Evolutionary conservation across 2,888 invertebrate genomes (phyloP), one percentile per base, ranked within the genome.

Genomic region (Megastigmus dorsalis): DNA sequence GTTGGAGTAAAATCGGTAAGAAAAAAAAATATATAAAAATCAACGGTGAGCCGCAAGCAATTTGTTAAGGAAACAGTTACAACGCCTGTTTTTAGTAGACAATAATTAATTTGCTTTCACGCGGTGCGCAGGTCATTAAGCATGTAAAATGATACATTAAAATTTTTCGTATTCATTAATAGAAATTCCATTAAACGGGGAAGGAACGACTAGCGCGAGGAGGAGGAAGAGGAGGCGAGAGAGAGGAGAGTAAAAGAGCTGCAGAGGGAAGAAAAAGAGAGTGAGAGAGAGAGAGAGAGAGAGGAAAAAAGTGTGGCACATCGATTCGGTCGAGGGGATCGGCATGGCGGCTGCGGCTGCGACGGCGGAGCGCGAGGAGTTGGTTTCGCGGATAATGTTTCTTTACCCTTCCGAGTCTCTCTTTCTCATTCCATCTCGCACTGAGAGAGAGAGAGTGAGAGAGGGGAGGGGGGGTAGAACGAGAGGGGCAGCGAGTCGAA

Each of bases 361-460:
- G n/a, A 73, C 69, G 66, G 52, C 30, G 67, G 57, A 73, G 78
- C 75, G 76, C 72, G 41, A 20, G 33, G 63, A 54, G 41, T 66
- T 30, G 43, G 36, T 48, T 77, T 78, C 77, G 79, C 74, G 74
- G 70, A 67, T 63, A 73, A 68, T 66, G 72, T 73, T 77, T 75
- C 76, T 73, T 75, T 41, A 23, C 63, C 65, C 71, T 68, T 50
- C 72, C 41, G 18, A 45, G n/a, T 41, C 15, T n/a, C n/a, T n/a
- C n/a, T n/a, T n/a, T n/a, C n/a, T n/a, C n/a, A n/a, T n/a, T n/a
- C n/a, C n/a, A n/a, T n/a, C n/a, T n/a, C n/a, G n/a, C n/a, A n/a
- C n/a, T n/a, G n/a, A n/a, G n/a, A n/a, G n/a, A n/a, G n/a, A n/a
- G n/a, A n/a, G n/a, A n/a, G n/a, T n/a, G n/a, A n/a, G n/a, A n/a